Conservation (phyloP, 1,140 invertebrate genomes). For the Ctenoplectra terminalis region DNA sequence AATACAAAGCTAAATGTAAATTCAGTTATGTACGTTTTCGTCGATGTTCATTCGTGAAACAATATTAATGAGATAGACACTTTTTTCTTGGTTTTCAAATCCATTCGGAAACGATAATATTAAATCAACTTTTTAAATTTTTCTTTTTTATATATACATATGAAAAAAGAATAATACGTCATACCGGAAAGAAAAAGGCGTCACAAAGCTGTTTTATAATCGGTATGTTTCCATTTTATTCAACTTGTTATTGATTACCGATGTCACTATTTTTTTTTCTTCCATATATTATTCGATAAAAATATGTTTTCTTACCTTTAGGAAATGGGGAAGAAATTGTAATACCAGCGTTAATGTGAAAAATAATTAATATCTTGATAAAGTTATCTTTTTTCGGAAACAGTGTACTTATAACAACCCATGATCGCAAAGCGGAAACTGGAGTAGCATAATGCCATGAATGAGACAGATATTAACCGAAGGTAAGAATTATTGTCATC, state of each 20-base stretch:
- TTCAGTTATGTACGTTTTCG: neutral
- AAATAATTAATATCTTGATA: conserved; percentile 10
- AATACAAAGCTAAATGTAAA: neutral
- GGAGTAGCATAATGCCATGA: conserved; percentile 33
- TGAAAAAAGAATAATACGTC: conserved; percentile 2
- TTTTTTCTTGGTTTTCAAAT: neutral
- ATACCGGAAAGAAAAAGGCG: conserved; percentile 1
- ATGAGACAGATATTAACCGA: conserved; percentile 38
- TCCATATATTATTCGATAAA: neutral
- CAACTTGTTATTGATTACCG: conserved; percentile 48
- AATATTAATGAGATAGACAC: neutral
- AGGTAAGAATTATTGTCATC: conserved; percentile 25
- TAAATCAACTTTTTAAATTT: neutral
- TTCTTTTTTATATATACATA: too few relatives aligned
- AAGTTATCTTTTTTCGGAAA: conserved; percentile 23
- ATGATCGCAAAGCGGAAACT: conserved; percentile 41
- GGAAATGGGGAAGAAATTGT: neutral
- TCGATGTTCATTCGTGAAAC: neutral
- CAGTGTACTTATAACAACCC: neutral
- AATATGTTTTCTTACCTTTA: conserved; percentile 10
- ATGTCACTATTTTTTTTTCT: conserved; percentile 43
- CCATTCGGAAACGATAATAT: neutral
- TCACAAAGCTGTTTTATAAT: conserved; percentile 46
- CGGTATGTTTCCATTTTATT: conserved; percentile 52
- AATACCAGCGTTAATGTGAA: neutral